Conservation (phyloP, 2,888 invertebrate species). For the Monochamus alternatus region DNA sequence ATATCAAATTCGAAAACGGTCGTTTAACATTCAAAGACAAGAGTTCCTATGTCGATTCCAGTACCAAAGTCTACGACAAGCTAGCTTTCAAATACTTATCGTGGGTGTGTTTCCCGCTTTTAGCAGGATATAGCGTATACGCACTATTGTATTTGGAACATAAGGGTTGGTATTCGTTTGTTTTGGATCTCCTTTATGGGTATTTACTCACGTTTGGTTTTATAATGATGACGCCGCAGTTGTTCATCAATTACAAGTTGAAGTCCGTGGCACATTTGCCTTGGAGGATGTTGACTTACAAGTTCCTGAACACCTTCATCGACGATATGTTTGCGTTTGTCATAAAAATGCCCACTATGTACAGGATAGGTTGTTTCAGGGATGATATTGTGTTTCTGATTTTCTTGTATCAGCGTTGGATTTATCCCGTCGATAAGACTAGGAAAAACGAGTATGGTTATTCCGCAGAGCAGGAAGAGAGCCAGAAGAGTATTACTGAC, state of each 20-base stretch:
- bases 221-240: conserved; percentile 99
- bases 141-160: conserved; percentile 97
- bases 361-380: conserved; percentile 97
- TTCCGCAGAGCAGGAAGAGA: conserved; percentile 79
- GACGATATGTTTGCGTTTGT: conserved; percentile 99
- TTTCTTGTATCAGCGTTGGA: conserved; percentile 98
- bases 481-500: conserved; percentile 47
- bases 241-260: conserved; percentile 99
- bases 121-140: conserved; percentile 95
- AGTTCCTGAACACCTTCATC: conserved; percentile 99
- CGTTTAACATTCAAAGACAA: conserved; percentile 90
- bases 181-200: conserved; percentile 97
- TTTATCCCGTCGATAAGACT: conserved; percentile 96
- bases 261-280: conserved; percentile 99
- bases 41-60: conserved; percentile 95
- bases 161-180: conserved; percentile 99
- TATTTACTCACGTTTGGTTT: conserved; percentile 98
- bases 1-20: conserved; percentile 88
- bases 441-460: conserved; percentile 99
- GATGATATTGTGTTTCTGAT: conserved; percentile 99
- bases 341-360: conserved; percentile 99
- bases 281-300: conserved; percentile 99
- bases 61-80: conserved; percentile 94
- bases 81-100: conserved; percentile 97
- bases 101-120: conserved; percentile 95